Conservation (phyloP, 2,888 invertebrate species). For the Auanema sp. region DNA sequence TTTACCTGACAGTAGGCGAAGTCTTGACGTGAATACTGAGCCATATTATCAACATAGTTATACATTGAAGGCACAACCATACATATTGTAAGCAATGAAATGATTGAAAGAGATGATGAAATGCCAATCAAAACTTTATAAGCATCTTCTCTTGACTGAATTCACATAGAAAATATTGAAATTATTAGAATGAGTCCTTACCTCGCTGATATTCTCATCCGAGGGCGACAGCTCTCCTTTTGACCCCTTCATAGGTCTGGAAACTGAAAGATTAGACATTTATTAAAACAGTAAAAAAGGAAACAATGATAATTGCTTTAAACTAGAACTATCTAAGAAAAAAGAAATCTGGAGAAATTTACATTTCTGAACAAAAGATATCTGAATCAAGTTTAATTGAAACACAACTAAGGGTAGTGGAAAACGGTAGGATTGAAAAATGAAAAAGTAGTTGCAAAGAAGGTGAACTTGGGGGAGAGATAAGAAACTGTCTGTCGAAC, state of each 20-base stretch:
- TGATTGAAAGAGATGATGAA: constrained; percentile 49
- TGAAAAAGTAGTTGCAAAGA: no score
- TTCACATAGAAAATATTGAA: not conserved
- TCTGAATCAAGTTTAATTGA: no score
- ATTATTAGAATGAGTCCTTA: not conserved
- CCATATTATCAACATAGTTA: constrained; percentile 60
- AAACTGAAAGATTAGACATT: not conserved
- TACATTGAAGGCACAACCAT: constrained; percentile 61
- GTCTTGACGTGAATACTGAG: constrained; percentile 52
- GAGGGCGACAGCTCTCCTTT: constrained; percentile 2
- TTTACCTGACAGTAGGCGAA: constrained; percentile 62
- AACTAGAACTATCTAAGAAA: no score
- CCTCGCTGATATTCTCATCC: not conserved
- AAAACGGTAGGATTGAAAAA: no score
- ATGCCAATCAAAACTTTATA: constrained; percentile 50
- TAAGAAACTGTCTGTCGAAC: no score
- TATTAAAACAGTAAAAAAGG: no score
- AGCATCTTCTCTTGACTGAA: constrained; percentile 37
- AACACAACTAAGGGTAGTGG: no score
- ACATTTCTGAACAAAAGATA: no score
- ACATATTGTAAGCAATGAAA: constrained; percentile 54
- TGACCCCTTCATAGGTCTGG: not conserved
- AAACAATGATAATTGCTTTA: no score
- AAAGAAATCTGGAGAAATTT: no score
- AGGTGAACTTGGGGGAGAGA: no score